Evolutionary conservation across 1,140 invertebrate species (phyloP), one percentile per base, ranked within the genome.

Genomic region (Polypedilum pembai): DNA sequence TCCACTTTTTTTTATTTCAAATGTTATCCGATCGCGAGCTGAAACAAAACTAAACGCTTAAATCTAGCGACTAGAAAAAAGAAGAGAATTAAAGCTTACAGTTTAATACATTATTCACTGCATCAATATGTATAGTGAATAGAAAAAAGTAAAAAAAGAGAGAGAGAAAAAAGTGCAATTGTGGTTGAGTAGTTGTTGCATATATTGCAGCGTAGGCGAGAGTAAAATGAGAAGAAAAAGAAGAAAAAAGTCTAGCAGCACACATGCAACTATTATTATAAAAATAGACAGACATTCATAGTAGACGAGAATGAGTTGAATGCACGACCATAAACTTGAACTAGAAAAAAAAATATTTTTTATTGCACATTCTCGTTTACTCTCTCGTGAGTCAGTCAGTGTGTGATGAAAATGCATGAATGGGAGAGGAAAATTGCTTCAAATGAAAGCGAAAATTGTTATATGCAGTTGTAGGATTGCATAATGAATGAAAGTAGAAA

Each of bases 261-360:
- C 17, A 69, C 3, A 18, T 18, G 17, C 65, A 21, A 18, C 65
- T 69, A 69, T 69, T 69, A 69, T 8, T 69, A 33, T 33, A 33
- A 33, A 33, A 69, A 69, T 69, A 66, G 65, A 20, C 65, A 18
- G 4, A 56, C 12, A 56, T 3, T 56, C 45, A 15, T n/a, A 20
- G 65, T 18, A 69, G 65, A 69, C 65, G 24, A 33, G 24, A 21
- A 18, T 18, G 17, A 18, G 65, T 20, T 69, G 65, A 69, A 69
- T 69, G 65, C 8, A 69, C 65, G 17, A 8, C 17, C 8, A 21
- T 69, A 69, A 69, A 69, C 65, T 69, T 69, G 65, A 69, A 69
- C 65, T 69, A 69, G 65, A 69, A 21, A 69, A 69, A 69, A 56
- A 33, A 33, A 33, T 33, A 33, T 56, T 15, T 56, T 56, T 12